Conservation (phyloP, 2,797 vertebrate genomes). For the Tadarida brasiliensis region DNA sequence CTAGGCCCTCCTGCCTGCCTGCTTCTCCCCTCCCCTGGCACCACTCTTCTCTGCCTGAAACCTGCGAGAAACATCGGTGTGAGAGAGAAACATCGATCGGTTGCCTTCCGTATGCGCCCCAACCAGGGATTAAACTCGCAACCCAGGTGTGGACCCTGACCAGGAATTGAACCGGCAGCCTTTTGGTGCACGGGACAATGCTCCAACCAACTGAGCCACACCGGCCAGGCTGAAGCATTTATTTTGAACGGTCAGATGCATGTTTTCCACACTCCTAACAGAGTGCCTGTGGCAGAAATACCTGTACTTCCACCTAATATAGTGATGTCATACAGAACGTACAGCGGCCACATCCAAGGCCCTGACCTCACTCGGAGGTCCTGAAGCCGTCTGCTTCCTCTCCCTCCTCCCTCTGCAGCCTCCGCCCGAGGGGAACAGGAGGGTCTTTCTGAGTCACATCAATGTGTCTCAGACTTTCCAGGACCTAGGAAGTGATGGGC, state of each 20-base stretch:
- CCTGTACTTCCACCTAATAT: too few species aligned
- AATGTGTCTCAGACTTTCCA: neutral
- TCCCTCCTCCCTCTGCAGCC: accelerated
- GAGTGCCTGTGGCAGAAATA: too few species aligned
- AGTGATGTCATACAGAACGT: accelerated
- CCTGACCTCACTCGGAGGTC: neutral
- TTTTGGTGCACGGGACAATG: too few species aligned
- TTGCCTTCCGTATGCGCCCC: too few species aligned
- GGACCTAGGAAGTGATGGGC: neutral
- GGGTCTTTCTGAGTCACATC: neutral
- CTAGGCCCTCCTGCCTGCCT: neutral
- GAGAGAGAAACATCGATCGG: too few species aligned
- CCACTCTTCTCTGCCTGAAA: neutral
- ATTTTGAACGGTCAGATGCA: neutral
- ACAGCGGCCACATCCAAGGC: neutral
- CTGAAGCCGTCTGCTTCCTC: neutral
- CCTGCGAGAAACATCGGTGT: neutral
- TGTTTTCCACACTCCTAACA: neutral
- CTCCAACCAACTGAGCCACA: too few species aligned
- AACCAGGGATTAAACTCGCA: too few species aligned
- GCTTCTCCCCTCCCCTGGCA: too few species aligned
- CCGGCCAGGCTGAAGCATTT: neutral
- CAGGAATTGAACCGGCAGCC: too few species aligned
- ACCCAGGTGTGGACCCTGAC: too few species aligned
- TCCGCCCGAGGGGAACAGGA: neutral